Conservation (phyloP, 1,140 invertebrate species). For the Cotesia chilonis region DNA sequence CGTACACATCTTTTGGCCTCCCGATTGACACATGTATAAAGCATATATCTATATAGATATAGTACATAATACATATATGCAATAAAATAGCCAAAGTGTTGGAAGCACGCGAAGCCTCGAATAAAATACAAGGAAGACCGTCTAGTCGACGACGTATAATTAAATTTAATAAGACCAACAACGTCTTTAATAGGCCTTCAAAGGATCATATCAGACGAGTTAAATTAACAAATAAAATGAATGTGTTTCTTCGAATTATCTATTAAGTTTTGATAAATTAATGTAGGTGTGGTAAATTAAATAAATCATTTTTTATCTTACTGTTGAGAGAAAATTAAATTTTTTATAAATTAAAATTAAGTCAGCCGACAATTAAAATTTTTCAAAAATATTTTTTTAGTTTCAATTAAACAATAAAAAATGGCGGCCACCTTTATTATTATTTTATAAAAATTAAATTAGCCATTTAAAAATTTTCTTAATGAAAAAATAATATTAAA, state of each 20-base stretch:
- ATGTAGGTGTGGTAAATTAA: background rate
- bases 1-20: slow-evolving; percentile 9
- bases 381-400: too few species aligned
- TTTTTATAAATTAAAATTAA: too few species aligned
- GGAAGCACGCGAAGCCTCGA: slow-evolving; percentile 23
- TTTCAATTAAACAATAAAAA: too few species aligned
- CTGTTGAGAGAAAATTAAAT: too few species aligned
- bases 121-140: slow-evolving; percentile 16
- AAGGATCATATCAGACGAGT: slow-evolving; percentile 14
- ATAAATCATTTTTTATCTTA: background rate
- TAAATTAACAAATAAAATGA: background rate
- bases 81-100: slow-evolving; percentile 8
- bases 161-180: slow-evolving; percentile 31
- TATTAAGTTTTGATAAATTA: background rate
- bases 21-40: background rate
- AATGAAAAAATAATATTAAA: too few species aligned
- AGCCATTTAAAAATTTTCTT: too few species aligned
- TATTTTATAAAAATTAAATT: too few species aligned
- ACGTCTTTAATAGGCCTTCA: slow-evolving; percentile 23
- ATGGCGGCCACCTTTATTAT: too few species aligned
- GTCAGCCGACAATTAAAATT: too few species aligned
- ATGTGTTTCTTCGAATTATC: background rate
- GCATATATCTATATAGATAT: background rate
- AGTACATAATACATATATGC: background rate
- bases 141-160: slow-evolving; percentile 17